A percentile compares a stretch with the other conserved stretches of the same genome.
Evolutionary conservation across 2,797 vertebrate species (phyloP).

Genomic region (Rhincodon typus): DNA sequence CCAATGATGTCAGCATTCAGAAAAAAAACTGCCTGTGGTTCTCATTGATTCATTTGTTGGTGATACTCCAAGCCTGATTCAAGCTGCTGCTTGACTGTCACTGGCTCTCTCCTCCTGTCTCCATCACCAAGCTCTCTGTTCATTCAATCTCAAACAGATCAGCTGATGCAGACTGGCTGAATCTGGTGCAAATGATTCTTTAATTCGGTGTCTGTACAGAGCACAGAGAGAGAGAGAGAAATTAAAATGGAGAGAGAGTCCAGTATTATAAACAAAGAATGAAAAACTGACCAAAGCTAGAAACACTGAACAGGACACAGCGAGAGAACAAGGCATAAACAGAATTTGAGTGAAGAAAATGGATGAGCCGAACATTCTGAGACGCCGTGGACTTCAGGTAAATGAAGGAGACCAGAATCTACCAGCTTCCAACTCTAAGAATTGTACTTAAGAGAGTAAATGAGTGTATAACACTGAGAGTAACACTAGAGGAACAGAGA

Average conservation of each 20-base stretch:
- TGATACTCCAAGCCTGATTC: background rate
- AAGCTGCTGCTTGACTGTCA: background rate
- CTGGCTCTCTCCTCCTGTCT: background rate
- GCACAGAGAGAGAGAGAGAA: background rate
- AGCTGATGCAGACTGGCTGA: background rate
- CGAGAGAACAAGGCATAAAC: background rate
- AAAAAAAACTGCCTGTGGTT: background rate
- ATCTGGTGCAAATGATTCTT: background rate
- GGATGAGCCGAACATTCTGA: constrained; percentile 64
- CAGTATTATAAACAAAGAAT: too few relatives aligned
- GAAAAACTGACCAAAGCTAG: background rate
- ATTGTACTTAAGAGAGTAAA: background rate
- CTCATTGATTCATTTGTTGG: background rate
- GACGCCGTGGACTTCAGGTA: constrained; percentile 66
- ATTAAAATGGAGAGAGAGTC: background rate
- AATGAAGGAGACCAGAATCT: constrained; percentile 36
- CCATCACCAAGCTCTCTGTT: background rate
- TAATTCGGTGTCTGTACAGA: background rate
- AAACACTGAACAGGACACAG: background rate
- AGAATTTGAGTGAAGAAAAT: constrained; percentile 43
- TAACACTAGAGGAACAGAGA: background rate
- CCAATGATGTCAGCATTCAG: background rate
- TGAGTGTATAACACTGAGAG: background rate
- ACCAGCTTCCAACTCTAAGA: too few relatives aligned
- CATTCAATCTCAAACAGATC: background rate